Base-by-base conservation (phyloP, 2,888 invertebrate genomes). In the Chelonus formosanus region DNA sequence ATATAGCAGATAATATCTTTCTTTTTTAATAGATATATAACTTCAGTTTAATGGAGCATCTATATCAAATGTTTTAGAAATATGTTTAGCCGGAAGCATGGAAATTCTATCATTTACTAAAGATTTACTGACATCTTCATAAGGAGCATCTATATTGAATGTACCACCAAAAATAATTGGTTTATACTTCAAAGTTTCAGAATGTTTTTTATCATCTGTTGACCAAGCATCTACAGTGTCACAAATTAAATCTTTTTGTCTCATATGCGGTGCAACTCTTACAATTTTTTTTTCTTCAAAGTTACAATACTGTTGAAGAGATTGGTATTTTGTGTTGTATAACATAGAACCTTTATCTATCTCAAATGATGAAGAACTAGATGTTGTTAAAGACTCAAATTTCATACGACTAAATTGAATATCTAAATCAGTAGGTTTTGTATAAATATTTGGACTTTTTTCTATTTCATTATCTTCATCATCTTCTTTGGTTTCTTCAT, bases 161-260 rank as follows among this genome's bases (percentile, higher is more conserved):
- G 95, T 95, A 61, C 94, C 94, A 75, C 93, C 93, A 82, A 93
- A 94, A 69, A 94, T 88, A 55, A 94, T 87, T 68, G 91, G 91
- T 78, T 89, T 90, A 79, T 87, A 89, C 20, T 74, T 70, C 32
- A 74, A 73, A 32, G 58, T 55, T 34, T 75, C 73, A 3, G 52
- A 63, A 44, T 67, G 67, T 53, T 50, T 68, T 48, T 70, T 63
- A 61, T 73, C 73, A 50, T 74, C 76, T 5, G 71, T 70, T 45
- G 78, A 81, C 90, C 90, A 90, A 48, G 87, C 85, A 76, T 90
- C 90, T 57, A 90, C 90, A 5, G 90, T 90, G 76, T 87, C 86
- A 60, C 87, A 86, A 74, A 90, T 88, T 68, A 90, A 85, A 73
- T 88, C 88, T 71, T 85, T 86, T 67, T 85, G 84, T 64, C 84